A percentile compares a stretch with the other conserved stretches of the same genome.
Evolutionary conservation across 1,140 invertebrate genomes (phyloP).

Genomic region (Drosophila quadrilineata): DNA sequence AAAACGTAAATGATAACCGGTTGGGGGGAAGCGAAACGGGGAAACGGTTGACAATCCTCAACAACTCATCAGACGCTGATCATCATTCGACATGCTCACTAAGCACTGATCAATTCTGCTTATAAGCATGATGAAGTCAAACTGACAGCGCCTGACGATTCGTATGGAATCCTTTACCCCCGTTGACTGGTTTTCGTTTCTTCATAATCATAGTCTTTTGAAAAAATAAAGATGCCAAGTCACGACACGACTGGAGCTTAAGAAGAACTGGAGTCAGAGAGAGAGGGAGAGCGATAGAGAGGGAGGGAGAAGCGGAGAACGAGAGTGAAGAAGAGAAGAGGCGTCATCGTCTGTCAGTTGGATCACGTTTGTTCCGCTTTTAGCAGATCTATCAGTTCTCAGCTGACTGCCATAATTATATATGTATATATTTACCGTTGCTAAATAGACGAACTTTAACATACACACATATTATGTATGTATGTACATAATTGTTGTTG

Average conservation of each 20-base stretch:
- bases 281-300: not conserved
- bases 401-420: constrained; percentile 20
- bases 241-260: constrained; percentile 14
- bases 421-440: constrained; percentile 27
- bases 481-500: not conserved
- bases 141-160: constrained; percentile 3
- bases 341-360: constrained; percentile 9
- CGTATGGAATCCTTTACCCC: constrained; percentile 1
- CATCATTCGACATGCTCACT: not conserved
- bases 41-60: constrained; percentile 1
- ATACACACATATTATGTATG: too few species aligned
- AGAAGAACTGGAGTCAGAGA: not conserved
- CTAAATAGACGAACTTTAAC: not conserved
- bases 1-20: too few species aligned
- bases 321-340: not conserved
- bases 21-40: too few species aligned
- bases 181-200: not conserved
- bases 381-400: constrained; percentile 36
- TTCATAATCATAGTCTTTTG: not conserved
- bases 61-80: too few species aligned
- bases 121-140: not conserved
- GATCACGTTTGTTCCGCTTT: constrained; percentile 44
- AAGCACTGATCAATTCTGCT: constrained; percentile 9
- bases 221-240: constrained; percentile 17
- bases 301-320: not conserved